Percentiles rank a stretch among this genome's conserved stretches.
These are phyloP conservation scores for Pyxicephalus adspersus DNA, from an alignment of 2,113 vertebrate species.

Conservation along the genomic window DNA sequence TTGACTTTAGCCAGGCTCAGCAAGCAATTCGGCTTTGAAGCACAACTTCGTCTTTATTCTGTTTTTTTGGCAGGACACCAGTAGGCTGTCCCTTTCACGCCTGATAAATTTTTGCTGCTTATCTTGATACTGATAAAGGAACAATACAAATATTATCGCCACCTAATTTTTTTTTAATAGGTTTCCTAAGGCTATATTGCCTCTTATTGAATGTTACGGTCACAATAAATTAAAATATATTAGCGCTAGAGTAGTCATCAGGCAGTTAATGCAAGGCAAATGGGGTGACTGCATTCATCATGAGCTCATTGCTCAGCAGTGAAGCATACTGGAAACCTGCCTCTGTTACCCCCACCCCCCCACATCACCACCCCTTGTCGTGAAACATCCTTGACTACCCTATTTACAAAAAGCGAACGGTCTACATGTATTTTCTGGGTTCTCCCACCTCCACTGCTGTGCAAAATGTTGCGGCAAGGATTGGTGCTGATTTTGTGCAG, in stretches of 20 bases:
- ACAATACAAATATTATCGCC: conserved; percentile 67
- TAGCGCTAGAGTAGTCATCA: conserved; percentile 65
- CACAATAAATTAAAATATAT: neutral
- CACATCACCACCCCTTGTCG: too few species aligned
- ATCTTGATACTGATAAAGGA: conserved; percentile 68
- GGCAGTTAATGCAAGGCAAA: conserved; percentile 73
- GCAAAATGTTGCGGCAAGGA: conserved; percentile 71
- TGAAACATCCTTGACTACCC: conserved; percentile 69
- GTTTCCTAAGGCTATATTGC: conserved; percentile 1
- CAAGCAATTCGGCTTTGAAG: conserved; percentile 80
- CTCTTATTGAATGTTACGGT: conserved; percentile 57
- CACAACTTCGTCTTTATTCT: conserved; percentile 79
- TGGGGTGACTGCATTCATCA: conserved; percentile 66
- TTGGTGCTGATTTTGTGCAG: conserved; percentile 77
- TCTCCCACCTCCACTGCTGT: conserved; percentile 69
- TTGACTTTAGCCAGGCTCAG: conserved; percentile 83
- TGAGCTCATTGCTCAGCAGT: conserved; percentile 80
- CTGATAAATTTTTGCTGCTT: conserved; percentile 77
- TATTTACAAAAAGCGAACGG: conserved; percentile 70
- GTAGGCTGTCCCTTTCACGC: conserved; percentile 80
- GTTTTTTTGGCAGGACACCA: conserved; percentile 80
- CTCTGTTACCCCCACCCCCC: conserved; percentile 73
- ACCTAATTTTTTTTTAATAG: conserved; percentile 66
- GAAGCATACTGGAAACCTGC: conserved; percentile 83
- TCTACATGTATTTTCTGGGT: conserved; percentile 74